A percentile compares a stretch with the other conserved stretches of the same genome.
Evolutionary conservation across 1,140 invertebrate species (phyloP).

Genomic region (Papilio xuthus): DNA sequence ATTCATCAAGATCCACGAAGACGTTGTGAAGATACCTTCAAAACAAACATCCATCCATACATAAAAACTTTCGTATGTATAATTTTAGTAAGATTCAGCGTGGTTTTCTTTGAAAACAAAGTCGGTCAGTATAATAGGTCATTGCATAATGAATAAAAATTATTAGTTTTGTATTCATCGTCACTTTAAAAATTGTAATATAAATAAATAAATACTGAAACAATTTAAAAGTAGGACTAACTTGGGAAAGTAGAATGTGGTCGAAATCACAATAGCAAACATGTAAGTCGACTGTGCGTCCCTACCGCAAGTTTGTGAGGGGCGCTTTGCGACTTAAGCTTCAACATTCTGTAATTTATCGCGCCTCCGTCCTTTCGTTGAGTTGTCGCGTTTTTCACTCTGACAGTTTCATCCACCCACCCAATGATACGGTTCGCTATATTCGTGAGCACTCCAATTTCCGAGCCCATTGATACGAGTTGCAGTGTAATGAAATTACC

Average conservation of each 20-base stretch:
- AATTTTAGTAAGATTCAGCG: not conserved
- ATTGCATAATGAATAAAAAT: not conserved
- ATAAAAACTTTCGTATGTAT: no score
- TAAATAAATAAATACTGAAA: no score
- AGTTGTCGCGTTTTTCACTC: slow-evolving; percentile 51
- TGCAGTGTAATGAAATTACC: slow-evolving; percentile 28
- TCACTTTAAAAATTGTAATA: no score
- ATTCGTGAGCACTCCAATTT: slow-evolving; percentile 37
- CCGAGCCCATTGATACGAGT: slow-evolving; percentile 17
- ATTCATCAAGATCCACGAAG: no score
- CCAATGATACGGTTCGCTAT: slow-evolving; percentile 49
- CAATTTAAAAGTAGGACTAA: not conserved
- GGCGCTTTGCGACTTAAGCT: slow-evolving; percentile 41
- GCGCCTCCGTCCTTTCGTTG: slow-evolving; percentile 39
- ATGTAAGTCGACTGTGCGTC: slow-evolving; percentile 24
- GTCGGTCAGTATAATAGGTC: not conserved
- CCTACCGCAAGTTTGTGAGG: slow-evolving; percentile 42
- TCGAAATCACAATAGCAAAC: slow-evolving; percentile 12
- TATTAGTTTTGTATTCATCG: no score
- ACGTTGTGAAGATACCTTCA: no score
- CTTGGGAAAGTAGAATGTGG: not conserved
- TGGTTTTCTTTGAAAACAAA: not conserved
- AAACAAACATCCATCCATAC: no score
- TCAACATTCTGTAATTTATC: slow-evolving; percentile 64
- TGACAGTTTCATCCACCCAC: slow-evolving; percentile 49